phyloP scores from a whole-genome alignment of 2,797 vertebrate species.

The Lepidocolaptes lacrymiger region DNA sequence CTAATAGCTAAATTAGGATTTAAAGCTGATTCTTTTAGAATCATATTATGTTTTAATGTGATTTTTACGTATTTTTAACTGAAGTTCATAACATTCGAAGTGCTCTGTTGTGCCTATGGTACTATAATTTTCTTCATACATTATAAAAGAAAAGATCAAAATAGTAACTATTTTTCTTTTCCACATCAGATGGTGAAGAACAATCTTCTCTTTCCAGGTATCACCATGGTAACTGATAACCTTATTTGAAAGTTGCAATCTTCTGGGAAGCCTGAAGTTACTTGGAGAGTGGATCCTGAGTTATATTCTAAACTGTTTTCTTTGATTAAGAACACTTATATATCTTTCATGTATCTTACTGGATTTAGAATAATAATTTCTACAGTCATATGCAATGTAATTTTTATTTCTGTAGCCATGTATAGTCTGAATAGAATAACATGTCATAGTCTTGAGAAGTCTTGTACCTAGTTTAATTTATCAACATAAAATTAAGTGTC shows the following conservation, averaged over 20 bases:
- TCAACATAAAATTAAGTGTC: not conserved
- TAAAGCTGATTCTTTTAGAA: not conserved
- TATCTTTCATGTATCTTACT: not conserved
- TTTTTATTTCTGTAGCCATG: not conserved
- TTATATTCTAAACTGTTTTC: not conserved
- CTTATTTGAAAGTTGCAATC: not conserved
- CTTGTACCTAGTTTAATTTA: not conserved
- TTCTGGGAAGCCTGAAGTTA: not conserved
- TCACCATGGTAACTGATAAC: not conserved
- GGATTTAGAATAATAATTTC: not conserved
- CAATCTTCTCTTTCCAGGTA: not conserved
- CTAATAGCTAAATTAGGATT: not conserved
- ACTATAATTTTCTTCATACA: not conserved
- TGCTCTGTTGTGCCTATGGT: not conserved
- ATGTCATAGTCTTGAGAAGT: not conserved
- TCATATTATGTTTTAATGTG: not conserved
- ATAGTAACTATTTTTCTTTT: not conserved
- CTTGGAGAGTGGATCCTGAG: not conserved
- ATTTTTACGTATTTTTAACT: not conserved
- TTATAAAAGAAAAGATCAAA: not conserved
- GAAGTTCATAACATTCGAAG: not conserved
- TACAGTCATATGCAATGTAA: not conserved
- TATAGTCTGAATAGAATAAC: not conserved
- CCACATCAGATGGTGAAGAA: not conserved
- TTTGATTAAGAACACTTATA: not conserved